Evolutionary conservation across 2,888 invertebrate genomes (phyloP).

Genomic region (Clostera curtula): DNA sequence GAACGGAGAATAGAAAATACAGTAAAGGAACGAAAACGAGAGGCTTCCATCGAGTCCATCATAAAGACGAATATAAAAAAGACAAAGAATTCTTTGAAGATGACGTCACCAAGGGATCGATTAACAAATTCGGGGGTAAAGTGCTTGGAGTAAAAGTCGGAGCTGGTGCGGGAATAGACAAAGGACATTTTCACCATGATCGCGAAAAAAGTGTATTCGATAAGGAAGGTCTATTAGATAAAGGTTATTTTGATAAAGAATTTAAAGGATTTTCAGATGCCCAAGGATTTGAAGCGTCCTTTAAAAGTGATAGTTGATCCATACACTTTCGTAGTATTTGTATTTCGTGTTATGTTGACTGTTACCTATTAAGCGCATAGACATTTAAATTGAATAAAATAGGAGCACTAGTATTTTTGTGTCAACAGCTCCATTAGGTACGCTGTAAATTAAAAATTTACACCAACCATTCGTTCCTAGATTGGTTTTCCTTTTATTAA

Average conservation of each 20-base stretch:
- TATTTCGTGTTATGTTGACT: too few species aligned
- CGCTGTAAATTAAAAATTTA: too few species aligned
- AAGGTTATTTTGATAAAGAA: constrained; percentile 44
- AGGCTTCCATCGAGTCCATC: constrained; percentile 74
- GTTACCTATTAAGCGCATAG: too few species aligned
- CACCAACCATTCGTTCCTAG: too few species aligned
- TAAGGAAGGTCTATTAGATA: constrained; percentile 41
- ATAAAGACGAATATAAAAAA: constrained; percentile 77
- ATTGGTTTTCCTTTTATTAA: too few species aligned
- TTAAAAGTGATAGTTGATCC: constrained; percentile 28
- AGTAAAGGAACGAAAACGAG: constrained; percentile 73
- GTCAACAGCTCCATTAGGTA: too few species aligned
- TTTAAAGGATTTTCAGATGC: constrained; percentile 60
- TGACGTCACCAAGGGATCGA: constrained; percentile 64
- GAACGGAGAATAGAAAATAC: constrained; percentile 63
- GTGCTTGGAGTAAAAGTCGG: constrained; percentile 55
- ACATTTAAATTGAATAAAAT: too few species aligned
- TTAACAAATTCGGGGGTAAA: constrained; percentile 67
- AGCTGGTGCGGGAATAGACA: constrained; percentile 55
- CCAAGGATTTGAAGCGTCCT: constrained; percentile 53
- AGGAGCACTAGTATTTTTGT: too few species aligned
- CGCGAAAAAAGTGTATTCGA: constrained; percentile 59
- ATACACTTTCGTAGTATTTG: too few species aligned
- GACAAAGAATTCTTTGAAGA: constrained; percentile 76
- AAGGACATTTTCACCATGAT: constrained; percentile 51